Evolutionary conservation across 2,888 invertebrate genomes (phyloP), one percentile per base, ranked within the genome.

Genomic region (Desoria tigrina): DNA sequence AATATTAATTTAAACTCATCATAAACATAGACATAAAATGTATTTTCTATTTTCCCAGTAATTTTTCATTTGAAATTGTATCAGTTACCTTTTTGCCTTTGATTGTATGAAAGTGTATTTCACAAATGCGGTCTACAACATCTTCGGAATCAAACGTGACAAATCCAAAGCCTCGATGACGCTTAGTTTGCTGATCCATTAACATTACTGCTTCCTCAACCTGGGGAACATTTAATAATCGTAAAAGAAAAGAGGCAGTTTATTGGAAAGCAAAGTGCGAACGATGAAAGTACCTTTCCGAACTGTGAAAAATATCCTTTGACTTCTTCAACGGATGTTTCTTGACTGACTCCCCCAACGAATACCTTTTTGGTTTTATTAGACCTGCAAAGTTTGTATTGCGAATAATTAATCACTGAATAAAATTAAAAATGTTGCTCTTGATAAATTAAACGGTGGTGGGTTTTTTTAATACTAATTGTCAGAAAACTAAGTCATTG

Each of bases 161-260:
- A 73, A 79, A 79, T 42, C 78, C 79, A 73, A 79, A 79, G 21
- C 79, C 79, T 27, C 79, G 76, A 68, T 78, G 78, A 7, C 78
- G 76, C 68, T 79, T 78, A 37, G 78, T 79, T 73, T 78, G 78
- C 73, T 79, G 78, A 64, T 68, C 64, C 64, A 68, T 68, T 50
- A 64, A 53, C 61, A 68, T 67, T 24, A 63, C 67, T 18, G 67
- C 68, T 60, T 68, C 64, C 42, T 64, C 61, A 61, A 64, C 68
- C 68, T 62, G 26, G 39, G 21, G n/a, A 49, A 49, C 49, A 49
- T 49, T 11, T 39, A n/a, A n/a, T n/a, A n/a, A n/a, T n/a, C n/a
- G n/a, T n/a, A n/a, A n/a, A n/a, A n/a, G n/a, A n/a, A n/a, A n/a
- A n/a, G n/a, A n/a, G n/a, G n/a, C n/a, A n/a, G n/a, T n/a, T n/a